These are phyloP conservation scores for Etheostoma nigrum DNA, from an alignment of 2,797 vertebrate genomes.

Conservation along the genomic window DNA sequence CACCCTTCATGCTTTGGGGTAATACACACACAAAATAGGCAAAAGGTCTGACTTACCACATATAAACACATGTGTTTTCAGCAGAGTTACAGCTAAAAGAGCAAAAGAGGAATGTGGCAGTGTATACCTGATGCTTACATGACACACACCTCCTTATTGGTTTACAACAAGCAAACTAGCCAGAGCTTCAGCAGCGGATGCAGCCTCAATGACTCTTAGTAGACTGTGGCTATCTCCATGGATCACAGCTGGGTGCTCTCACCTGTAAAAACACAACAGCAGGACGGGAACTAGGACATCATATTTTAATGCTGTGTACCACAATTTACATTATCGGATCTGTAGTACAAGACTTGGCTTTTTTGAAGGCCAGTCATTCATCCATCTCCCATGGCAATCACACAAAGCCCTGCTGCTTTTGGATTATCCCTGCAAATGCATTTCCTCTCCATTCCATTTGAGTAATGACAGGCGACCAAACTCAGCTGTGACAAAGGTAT, in stretches of 20 bases:
- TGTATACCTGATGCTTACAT: constrained; percentile 44
- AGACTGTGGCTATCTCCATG: constrained; percentile 48
- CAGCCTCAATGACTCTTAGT: constrained; percentile 64
- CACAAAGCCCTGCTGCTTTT: constrained; percentile 67
- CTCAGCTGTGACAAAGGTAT: constrained; percentile 64
- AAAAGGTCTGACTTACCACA: constrained; percentile 41
- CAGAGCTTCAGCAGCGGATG: constrained; percentile 51
- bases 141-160: constrained; percentile 53
- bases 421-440: constrained; percentile 76
- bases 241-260: constrained; percentile 61
- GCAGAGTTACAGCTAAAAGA: constrained; percentile 39
- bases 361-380: constrained; percentile 68
- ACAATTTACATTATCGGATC: constrained; percentile 62
- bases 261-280: constrained; percentile 70
- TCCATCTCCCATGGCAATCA: constrained; percentile 63
- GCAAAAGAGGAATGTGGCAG: constrained; percentile 41
- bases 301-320: constrained; percentile 32
- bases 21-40: constrained; percentile 40
- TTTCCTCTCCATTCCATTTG: constrained; percentile 68
- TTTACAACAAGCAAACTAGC: constrained; percentile 54
- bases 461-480: constrained; percentile 69
- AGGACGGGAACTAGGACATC: constrained; percentile 61
- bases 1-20: constrained; percentile 56
- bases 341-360: constrained; percentile 41
- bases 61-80: constrained; percentile 25